phyloP scores from a whole-genome alignment of 2,113 vertebrate genomes.

The Elephas maximus region DNA sequence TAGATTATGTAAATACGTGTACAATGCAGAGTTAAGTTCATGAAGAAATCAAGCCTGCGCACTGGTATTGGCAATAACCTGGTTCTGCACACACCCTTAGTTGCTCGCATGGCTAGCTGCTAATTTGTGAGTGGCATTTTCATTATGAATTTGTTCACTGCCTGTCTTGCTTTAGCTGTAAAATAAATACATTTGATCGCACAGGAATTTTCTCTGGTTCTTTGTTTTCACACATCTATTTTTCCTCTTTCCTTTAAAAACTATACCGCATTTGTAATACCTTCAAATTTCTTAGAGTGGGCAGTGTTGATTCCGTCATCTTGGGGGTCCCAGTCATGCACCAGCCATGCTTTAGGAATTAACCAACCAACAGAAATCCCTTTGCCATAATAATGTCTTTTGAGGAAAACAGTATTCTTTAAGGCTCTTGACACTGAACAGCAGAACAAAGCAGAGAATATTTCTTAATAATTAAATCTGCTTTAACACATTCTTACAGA shows the following conservation, averaged over 20 bases:
- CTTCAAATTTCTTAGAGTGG: not conserved
- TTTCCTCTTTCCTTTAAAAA: constrained; percentile 32
- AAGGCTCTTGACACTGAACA: not conserved
- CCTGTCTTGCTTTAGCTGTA: constrained; percentile 64
- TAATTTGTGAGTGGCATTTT: constrained; percentile 11
- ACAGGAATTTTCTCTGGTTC: constrained; percentile 55
- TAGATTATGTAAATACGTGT: not conserved
- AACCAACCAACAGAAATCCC: not conserved
- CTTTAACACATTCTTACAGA: not conserved
- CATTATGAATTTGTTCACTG: constrained; percentile 1
- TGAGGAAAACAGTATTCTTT: constrained; percentile 43
- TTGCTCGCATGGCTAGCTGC: not conserved
- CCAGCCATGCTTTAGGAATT: not conserved
- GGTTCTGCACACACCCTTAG: not conserved
- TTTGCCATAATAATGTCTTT: constrained; percentile 23
- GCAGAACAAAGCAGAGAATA: not conserved
- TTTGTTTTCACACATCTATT: constrained; percentile 26
- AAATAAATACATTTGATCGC: constrained; percentile 75
- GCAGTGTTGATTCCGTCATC: not conserved
- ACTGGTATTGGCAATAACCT: not conserved
- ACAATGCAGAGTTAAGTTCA: not conserved
- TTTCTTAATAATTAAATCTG: constrained; percentile 3
- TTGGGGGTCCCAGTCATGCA: not conserved
- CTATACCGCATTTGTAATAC: not conserved
- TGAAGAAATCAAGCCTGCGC: not conserved